Base-by-base conservation (phyloP, 2,888 invertebrate genomes). In the Rosalia funebris region DNA sequence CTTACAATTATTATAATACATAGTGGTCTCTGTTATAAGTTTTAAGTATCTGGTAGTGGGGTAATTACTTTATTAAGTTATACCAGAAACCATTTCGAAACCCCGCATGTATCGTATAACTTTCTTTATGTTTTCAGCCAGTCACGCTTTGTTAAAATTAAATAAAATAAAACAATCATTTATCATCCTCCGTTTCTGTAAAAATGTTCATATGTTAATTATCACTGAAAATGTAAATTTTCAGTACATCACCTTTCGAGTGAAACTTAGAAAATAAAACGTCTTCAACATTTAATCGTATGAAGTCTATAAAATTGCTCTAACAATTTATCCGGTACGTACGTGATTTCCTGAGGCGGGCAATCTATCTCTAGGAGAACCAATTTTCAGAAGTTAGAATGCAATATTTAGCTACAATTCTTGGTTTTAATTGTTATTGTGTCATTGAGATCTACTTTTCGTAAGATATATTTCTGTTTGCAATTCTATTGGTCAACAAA, bases 191-290 rank as follows among this genome's bases (percentile, higher is more conserved):
- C 19, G 20, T 48, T 34, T 11, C 48, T 36, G 48, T 36, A 19
- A 16, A 19, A 48, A 36, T 36, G 36, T 5, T 25, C 25, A 7
- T 3, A 25, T 25, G 37, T 15, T 3, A 20, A 50, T 50, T 45
- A 45, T 45, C 19, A 50, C 50, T 37, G 50, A 10, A 39, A 39
- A 50, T 31, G 39, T 50, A 39, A 19, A 50, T 50, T 39, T 50
- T 15, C 50, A 39, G 15, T 50, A 50, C 34, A 39, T 50, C 39
- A 39, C 39, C 19, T 50, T 39, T 39, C 7, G 25, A 9, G 39
- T 14, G 37, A 50, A 20, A 17, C 50, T 50, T 50, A 20, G 20
- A 31, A 25, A 25, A 50, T 50, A 50, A 50, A 50, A 2, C 15
- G 36, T 17, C 34, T 11, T 19, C 2, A 10, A 9, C 39, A 37